These are phyloP conservation scores for Leptopterna dolabrata DNA, from an alignment of 2,888 invertebrate genomes.

Conservation along the genomic window DNA sequence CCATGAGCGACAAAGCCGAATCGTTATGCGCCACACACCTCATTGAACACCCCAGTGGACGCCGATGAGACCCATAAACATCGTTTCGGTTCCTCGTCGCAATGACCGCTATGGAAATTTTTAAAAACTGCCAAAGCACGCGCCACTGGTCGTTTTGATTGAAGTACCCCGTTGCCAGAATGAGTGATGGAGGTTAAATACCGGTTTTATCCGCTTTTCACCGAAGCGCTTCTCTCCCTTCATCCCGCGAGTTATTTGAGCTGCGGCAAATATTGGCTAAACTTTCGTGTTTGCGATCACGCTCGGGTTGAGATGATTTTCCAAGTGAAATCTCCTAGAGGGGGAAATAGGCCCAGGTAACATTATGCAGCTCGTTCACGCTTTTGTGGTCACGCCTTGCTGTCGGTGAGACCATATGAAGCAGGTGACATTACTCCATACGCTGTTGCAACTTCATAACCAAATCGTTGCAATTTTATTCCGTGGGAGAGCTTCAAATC, in stretches of 20 bases:
- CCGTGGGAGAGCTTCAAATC: not conserved
- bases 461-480: constrained; percentile 27
- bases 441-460: not conserved
- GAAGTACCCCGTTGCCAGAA: not conserved
- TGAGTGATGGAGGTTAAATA: not conserved
- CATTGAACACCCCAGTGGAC: not conserved
- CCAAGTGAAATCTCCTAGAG: constrained; percentile 26
- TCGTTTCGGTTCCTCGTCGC: not conserved
- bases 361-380: constrained; percentile 41
- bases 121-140: not conserved
- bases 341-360: not conserved
- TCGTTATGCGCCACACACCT: not conserved
- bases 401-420: not conserved
- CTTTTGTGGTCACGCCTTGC: constrained; percentile 43
- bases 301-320: constrained; percentile 45
- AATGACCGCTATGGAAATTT: not conserved
- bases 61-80: not conserved
- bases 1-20: not conserved
- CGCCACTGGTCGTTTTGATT: not conserved
- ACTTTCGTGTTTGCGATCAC: constrained; percentile 43
- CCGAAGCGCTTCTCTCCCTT: not conserved
- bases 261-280: constrained; percentile 33
- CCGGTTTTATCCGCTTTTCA: not conserved
- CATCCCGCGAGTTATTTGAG: constrained; percentile 21
- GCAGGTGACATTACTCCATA: not conserved